Evolutionary conservation across 2,113 vertebrate species (phyloP), one percentile per base, ranked within the genome.

Genomic region (Peromyscus maniculatus): DNA sequence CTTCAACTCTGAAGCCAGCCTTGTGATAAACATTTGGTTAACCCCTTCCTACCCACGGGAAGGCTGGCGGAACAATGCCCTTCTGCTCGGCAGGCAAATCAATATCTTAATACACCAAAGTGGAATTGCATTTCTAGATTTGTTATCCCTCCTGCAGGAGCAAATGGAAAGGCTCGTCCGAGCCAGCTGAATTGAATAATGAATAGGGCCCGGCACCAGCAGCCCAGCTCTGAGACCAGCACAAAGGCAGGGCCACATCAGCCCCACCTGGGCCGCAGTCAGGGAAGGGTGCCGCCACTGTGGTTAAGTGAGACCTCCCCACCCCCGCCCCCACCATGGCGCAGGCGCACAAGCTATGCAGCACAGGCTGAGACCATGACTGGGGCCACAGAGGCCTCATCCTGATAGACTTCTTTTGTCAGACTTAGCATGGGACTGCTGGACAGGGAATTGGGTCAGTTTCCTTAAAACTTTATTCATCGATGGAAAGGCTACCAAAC

Each of bases 1-100:
- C 99, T 99, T 99, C 99, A 99, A 99, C 99, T 99, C 99, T 98
- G 98, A 99, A 99, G 99, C 99, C 98, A 99, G 99, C 98, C 98
- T 98, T 98, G 98, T 98, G 98, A 99, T 99, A 99, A 99, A 99
- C 99, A 99, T 99, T 99, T 98, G 97, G 98, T 99, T 99, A 99
- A 99, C 99, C 98, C 98, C 98, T 98, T 99, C 98, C 97, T 97
- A 91, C 98, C 98, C 90, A 97, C 3, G 0, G 95, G 28, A 96
- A 89, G 97, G 97, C 97, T 98, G 93, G 96, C 96, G 95, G 98
- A 96, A 98, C 93, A 98, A 99, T 98, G 98, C 98, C 98, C 98
- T 99, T 98, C 98, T 97, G 93, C 98, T 98, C 91, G 92, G 97
- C 98, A 97, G 98, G 97, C 98, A 97, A 98, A 99, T 99, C 99